Evolutionary conservation across 2,113 vertebrate genomes (phyloP).

Genomic region (Ciconia stormi): DNA sequence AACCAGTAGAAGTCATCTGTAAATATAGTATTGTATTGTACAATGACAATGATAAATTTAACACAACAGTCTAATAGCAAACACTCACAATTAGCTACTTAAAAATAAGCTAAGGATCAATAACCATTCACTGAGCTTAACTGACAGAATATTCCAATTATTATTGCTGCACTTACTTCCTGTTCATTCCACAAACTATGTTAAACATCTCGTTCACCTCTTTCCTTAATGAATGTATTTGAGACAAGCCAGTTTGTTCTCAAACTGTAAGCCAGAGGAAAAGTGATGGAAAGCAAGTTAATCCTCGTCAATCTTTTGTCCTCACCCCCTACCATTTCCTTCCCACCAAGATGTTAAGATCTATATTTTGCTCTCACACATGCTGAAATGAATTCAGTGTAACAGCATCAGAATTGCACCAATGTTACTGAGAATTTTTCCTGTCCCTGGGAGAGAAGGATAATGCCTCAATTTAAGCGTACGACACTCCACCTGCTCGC

Average conservation of each 20-base stretch:
- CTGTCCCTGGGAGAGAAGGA: not conserved
- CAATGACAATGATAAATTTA: conserved; percentile 18
- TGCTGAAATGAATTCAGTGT: not conserved
- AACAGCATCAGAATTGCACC: not conserved
- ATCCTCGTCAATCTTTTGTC: not conserved
- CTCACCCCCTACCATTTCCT: not conserved
- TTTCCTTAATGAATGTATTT: not conserved
- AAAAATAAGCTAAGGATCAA: conserved; percentile 10
- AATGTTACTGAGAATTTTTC: not conserved
- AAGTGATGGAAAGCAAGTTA: not conserved
- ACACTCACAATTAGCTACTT: not conserved
- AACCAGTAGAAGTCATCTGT: not conserved
- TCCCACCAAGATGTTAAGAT: not conserved
- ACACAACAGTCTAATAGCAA: not conserved
- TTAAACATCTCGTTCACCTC: not conserved
- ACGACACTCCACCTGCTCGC: too few species aligned
- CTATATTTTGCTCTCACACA: not conserved
- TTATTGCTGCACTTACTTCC: not conserved
- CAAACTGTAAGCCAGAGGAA: not conserved
- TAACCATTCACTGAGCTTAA: not conserved
- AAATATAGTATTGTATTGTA: not conserved
- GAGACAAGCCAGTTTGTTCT: not conserved
- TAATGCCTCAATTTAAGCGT: not conserved
- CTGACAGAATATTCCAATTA: not conserved
- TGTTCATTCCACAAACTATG: not conserved